Evolutionary conservation across 2,888 invertebrate genomes (phyloP).

Genomic region (Spodoptera littoralis): DNA sequence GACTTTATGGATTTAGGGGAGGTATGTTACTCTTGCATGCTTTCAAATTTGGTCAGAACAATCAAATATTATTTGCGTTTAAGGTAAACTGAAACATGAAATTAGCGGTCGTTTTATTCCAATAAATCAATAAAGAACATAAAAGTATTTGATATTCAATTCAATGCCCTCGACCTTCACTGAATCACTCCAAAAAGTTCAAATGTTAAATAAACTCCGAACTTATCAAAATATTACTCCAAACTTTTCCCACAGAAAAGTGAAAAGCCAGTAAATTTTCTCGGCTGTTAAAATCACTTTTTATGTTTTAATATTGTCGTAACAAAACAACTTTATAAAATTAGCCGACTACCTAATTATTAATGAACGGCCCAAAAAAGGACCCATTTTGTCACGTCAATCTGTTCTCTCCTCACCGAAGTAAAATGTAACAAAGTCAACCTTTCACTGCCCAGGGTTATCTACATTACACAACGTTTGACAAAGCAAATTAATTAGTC

Average conservation of each 20-base stretch:
- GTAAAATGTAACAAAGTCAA: conserved; percentile 52
- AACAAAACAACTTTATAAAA: conserved; percentile 32
- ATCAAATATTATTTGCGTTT: background rate
- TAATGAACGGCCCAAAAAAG: conserved; percentile 50
- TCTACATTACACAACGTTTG: conserved; percentile 29
- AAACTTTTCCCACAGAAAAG: conserved; percentile 11
- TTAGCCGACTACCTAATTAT: conserved; percentile 48
- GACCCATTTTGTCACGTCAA: conserved; percentile 58
- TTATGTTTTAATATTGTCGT: conserved; percentile 29
- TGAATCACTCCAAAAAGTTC: background rate
- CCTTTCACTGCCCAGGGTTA: conserved; percentile 30
- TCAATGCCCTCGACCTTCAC: conserved; percentile 2
- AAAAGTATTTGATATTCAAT: no score
- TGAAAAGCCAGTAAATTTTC: conserved; percentile 19
- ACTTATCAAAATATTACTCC: conserved; percentile 2
- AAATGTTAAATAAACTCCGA: conserved; percentile 9
- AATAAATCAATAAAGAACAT: no score
- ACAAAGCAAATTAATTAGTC: conserved; percentile 8
- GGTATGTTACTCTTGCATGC: background rate
- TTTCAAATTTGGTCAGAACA: no score
- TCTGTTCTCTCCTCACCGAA: conserved; percentile 48
- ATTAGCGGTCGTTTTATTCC: no score
- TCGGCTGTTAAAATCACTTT: conserved; percentile 23
- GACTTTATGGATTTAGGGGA: no score
- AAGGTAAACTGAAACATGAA: background rate